Percentiles rank a stretch among this genome's conserved stretches.
phyloP scores from a whole-genome alignment of 2,888 invertebrate genomes.

The Toxonevra muliebris region DNA sequence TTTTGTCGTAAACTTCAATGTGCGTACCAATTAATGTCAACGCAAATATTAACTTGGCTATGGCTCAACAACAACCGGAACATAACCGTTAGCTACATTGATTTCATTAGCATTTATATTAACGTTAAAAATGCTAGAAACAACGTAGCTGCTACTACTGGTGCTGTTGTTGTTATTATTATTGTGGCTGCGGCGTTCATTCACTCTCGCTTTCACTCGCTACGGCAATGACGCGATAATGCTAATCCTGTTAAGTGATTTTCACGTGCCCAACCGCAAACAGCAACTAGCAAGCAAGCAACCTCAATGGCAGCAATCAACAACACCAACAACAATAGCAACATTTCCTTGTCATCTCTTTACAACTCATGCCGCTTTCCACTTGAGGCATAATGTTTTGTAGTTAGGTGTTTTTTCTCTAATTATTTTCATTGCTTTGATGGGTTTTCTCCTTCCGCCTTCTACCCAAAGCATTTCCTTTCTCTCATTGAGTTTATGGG shows the following conservation, averaged over 20 bases:
- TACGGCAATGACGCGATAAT: constrained; percentile 18
- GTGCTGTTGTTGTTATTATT: not conserved
- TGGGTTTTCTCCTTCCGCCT: constrained; percentile 1
- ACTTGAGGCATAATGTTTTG: not conserved
- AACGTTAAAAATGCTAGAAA: too few species aligned
- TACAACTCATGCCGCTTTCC: not conserved
- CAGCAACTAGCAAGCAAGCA: not conserved
- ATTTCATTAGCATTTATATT: too few species aligned
- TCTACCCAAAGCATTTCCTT: too few species aligned
- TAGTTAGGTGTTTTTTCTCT: not conserved
- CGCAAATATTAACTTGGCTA: too few species aligned
- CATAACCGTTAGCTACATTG: too few species aligned
- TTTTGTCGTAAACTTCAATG: too few species aligned
- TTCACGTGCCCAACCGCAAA: constrained; percentile 14
- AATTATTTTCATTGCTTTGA: constrained; percentile 16
- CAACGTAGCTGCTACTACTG: too few species aligned
- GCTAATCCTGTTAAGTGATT: constrained; percentile 35
- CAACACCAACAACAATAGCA: not conserved
- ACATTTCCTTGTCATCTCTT: not conserved
- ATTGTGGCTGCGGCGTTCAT: not conserved
- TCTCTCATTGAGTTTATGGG: too few species aligned
- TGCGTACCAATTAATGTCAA: too few species aligned
- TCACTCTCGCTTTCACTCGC: not conserved
- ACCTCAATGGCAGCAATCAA: not conserved
- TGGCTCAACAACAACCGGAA: too few species aligned